Evolutionary conservation across 2,888 invertebrate genomes (phyloP), one percentile per base, ranked within the genome.

Genomic region (Hylaea fasciaria): DNA sequence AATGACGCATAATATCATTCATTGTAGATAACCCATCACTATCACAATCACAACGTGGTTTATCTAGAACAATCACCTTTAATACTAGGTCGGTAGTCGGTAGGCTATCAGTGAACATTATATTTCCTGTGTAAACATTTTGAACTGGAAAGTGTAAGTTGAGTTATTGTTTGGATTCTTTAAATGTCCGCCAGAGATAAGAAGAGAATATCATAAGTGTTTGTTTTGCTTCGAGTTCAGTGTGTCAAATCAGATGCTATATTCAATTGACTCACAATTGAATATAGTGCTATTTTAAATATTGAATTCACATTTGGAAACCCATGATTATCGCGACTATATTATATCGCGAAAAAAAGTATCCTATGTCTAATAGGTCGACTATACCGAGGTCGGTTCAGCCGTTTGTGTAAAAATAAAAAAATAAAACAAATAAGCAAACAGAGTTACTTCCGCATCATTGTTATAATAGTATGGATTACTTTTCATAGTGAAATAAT

Each of bases 61-160:
- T 69, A 76, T 76, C 66, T 64, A 60, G 76, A 74, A 71, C 79
- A 77, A 76, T 70, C 74, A 80, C 81, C 77, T 81, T 72, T 72
- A 65, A 54, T 73, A 77, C 66, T 76, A 64, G 74, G 77, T 70
- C 72, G 62, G 9, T 35, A 62, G 64, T 22, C 22, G 22, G 22
- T 22, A 2, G 22, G 22, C 72, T 75, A 77, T 77, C 74, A 50
- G 46, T 60, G 22, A 17, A 57, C 22, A 22, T 22, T 22, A 52
- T 48, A 40, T 64, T 60, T 63, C 62, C 51, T 51, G 32, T 14
- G 16, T 65, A 61, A 54, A 58, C 51, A 58, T 32, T 41, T 40
- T 43, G 41, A 35, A 32, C 16, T 57, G 29, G 41, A 41, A 40
- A 12, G 11, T 41, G 1, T 35, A 16, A 17, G 45, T 46, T 29